Conservation (phyloP, 2,113 vertebrate genomes). For the Prunella himalayana region DNA sequence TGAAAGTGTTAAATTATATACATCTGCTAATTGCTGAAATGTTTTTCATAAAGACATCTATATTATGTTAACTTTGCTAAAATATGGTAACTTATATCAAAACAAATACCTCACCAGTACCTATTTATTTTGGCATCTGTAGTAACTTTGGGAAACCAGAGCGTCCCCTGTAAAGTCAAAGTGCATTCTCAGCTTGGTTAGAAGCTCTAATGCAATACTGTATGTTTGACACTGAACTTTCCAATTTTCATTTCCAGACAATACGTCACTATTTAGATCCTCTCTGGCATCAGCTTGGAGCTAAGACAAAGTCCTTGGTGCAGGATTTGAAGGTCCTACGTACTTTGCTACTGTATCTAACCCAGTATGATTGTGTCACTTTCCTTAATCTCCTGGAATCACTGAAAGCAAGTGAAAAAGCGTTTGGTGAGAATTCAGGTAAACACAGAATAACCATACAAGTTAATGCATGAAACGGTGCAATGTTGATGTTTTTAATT, state of each 20-base stretch:
- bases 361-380: conserved; percentile 96
- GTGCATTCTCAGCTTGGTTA: background rate
- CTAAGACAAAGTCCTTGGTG: conserved; percentile 92
- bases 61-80: background rate
- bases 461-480: background rate
- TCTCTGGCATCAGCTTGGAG: conserved; percentile 94
- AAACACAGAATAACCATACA: background rate
- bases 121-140: background rate
- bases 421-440: conserved; percentile 96
- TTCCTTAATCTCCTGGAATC: conserved; percentile 96
- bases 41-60: background rate
- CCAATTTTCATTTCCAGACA: conserved; percentile 74
- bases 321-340: conserved; percentile 92
- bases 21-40: background rate
- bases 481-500: conserved; percentile 26
- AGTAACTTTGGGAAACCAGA: background rate
- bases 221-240: background rate
- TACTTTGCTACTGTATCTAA: conserved; percentile 89
- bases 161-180: background rate
- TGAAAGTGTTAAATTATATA: background rate
- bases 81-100: background rate
- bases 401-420: conserved; percentile 89
- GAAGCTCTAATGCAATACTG: background rate
- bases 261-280: conserved; percentile 95
- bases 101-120: background rate